Conservation (phyloP, 1,140 invertebrate species). For the Augochlora pura region DNA sequence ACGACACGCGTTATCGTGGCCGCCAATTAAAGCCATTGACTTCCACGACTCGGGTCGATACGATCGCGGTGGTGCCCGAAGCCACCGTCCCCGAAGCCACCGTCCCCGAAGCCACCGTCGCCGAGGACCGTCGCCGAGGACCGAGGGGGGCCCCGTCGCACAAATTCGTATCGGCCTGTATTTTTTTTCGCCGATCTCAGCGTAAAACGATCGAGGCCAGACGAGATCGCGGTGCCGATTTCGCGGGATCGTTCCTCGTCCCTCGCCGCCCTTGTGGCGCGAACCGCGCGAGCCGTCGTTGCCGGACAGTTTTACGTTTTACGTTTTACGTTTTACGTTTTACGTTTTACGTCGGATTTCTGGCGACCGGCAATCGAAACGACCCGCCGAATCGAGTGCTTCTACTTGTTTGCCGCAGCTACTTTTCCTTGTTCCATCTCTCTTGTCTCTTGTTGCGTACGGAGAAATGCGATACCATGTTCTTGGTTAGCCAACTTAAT, state of each 20-base stretch:
- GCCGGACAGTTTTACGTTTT: conserved; percentile 66
- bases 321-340: too few relatives aligned
- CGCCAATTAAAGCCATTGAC: conserved; percentile 38
- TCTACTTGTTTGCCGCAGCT: background rate
- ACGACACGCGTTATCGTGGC: background rate
- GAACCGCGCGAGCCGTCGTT: conserved; percentile 54
- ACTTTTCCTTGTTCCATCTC: background rate
- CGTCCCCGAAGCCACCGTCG: background rate
- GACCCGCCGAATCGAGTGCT: conserved; percentile 61
- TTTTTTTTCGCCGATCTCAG: conserved; percentile 34
- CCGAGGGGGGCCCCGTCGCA: background rate
- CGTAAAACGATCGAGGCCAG: conserved; percentile 60
- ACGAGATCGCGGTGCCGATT: conserved; percentile 56
- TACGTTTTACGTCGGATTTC: too few relatives aligned
- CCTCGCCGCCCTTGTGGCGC: conserved; percentile 42
- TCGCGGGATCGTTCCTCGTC: conserved; percentile 52
- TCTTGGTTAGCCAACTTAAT: too few relatives aligned
- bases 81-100: background rate
- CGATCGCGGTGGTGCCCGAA: background rate
- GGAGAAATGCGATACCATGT: too few relatives aligned
- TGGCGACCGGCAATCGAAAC: too few relatives aligned
- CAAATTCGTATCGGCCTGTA: conserved; percentile 38
- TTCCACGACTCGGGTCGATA: background rate
- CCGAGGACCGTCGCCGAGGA: too few relatives aligned
- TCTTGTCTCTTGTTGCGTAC: too few relatives aligned